Conservation (phyloP, 53 echinoderm and acorn worm species). For the Apostichopus leukothele region DNA sequence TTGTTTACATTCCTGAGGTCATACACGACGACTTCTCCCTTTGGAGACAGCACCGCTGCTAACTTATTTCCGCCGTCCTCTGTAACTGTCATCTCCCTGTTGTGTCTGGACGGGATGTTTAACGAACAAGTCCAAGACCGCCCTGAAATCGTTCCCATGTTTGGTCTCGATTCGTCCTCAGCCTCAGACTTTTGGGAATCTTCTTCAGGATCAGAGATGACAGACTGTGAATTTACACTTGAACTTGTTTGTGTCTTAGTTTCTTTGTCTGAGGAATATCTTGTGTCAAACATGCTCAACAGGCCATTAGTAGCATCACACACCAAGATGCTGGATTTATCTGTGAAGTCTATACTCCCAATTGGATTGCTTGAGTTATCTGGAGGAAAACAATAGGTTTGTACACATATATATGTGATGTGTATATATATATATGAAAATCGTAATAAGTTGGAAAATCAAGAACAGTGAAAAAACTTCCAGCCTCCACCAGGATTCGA, state of each 20-base stretch:
- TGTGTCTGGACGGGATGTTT: background rate
- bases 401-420: no score
- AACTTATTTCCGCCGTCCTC: background rate
- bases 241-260: background rate
- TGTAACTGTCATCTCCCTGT: background rate
- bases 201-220: background rate
- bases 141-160: background rate
- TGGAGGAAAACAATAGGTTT: background rate
- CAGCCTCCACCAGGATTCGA: no score
- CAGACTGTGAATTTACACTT: background rate
- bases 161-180: background rate
- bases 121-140: background rate
- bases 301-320: conserved; percentile 9
- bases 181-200: background rate
- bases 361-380: background rate
- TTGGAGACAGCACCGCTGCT: background rate
- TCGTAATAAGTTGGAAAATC: no score
- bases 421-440: no score
- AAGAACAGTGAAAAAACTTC: no score
- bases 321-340: background rate
- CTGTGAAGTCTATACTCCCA: conserved; percentile 5
- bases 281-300: conserved; percentile 4
- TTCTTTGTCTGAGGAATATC: background rate
- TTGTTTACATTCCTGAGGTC: conserved; percentile 17
- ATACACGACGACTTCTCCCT: background rate